Evolutionary conservation across 2,113 vertebrate genomes (phyloP), one percentile per base, ranked within the genome.

Genomic region (Microtus pennsylvanicus): DNA sequence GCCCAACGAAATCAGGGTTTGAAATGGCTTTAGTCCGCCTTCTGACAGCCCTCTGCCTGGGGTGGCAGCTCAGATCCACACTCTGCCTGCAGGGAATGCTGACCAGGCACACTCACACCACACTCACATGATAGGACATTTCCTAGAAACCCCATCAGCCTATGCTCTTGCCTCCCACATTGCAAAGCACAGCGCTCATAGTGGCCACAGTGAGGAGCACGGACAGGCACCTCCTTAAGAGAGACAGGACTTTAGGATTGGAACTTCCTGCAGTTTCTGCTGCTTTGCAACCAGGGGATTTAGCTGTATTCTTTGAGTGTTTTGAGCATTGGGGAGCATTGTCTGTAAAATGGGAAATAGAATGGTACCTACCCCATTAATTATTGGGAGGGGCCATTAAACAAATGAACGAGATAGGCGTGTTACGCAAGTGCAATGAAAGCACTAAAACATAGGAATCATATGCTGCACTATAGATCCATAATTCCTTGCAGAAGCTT

Each of bases 401-500:
- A 35, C 11, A 65, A 47, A 74, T 35, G 11, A 26, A 17, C n/a
- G 38, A 52, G 72, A 69, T 35, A 42, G 7, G 14, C 17, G 38
- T 61, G n/a, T 30, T 30, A 30, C 16, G 0, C 30, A 19, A 19
- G 26, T 22, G 14, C n/a, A 9, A 0, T 38, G 58, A 7, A 38
- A 82, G 11, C 47, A 30, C 45, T 94, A 22, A 50, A 35, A 87
- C 88, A 19, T 11, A 35, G 33, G 10, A 42, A 42, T 7, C 4
- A 7, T 50, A 74, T 90, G 74, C 42, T 42, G 35, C 63, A 24
- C 19, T 58, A 3, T 17, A 21, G n/a, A n/a, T 45, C 67, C 26
- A 70, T 26, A 50, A 21, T 76, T 92, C 16, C 17, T 94, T 96
- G 83, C 47, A 28, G 77, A 94, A 83, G n/a, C 67, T n/a, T 94